phyloP scores from a whole-genome alignment of 2,113 vertebrate genomes.

The Mystacornis crossleyi region DNA sequence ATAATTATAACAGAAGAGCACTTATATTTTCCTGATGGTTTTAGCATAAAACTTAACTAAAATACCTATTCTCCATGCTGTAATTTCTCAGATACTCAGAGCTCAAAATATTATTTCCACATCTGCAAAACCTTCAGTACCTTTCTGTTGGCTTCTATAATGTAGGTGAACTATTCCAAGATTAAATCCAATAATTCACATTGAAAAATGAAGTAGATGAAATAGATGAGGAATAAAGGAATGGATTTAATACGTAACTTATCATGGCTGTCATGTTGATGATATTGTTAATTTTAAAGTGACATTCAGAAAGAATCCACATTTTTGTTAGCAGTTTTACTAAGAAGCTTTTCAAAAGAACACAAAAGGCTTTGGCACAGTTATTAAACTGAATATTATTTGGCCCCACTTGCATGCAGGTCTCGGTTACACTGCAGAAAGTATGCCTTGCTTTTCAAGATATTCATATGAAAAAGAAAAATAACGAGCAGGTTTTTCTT shows the following conservation, averaged over 20 bases:
- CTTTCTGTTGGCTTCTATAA: background rate
- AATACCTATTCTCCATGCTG: background rate
- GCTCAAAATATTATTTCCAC: background rate
- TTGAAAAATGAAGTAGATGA: background rate
- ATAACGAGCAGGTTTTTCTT: background rate
- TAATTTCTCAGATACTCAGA: background rate
- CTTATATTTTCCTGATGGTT: background rate
- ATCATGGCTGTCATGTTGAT: background rate
- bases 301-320: background rate
- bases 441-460: background rate
- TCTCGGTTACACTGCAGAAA: background rate
- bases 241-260: background rate
- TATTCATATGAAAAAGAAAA: background rate
- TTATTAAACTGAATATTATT: background rate
- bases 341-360: background rate
- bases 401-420: background rate
- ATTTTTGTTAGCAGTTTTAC: background rate
- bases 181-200: background rate
- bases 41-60: background rate
- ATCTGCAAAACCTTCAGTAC: background rate
- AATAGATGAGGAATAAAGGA: background rate
- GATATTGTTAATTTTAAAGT: background rate
- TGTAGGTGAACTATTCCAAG: background rate
- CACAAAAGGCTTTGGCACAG: background rate
- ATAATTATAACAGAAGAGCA: background rate